A percentile compares a stretch with the other conserved stretches of the same genome.
phyloP scores from a whole-genome alignment of 1,140 invertebrate species.

The Neuroterus valhalla region DNA sequence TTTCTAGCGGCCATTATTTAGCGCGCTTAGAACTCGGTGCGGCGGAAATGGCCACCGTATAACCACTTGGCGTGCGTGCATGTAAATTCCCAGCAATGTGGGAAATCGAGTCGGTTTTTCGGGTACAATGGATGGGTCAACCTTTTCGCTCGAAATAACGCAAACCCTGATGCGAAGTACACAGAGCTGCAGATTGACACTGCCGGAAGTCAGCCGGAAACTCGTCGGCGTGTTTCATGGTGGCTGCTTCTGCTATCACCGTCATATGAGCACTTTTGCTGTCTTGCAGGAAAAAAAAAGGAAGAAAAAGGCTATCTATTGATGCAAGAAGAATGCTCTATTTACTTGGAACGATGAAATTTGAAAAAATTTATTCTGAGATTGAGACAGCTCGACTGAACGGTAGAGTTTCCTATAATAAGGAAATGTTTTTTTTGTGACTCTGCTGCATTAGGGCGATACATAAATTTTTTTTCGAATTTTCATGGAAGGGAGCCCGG shows the following conservation, averaged over 20 bases:
- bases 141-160: conserved; percentile 51
- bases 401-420: too few relatives aligned
- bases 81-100: conserved; percentile 51
- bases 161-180: conserved; percentile 28
- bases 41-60: conserved; percentile 48
- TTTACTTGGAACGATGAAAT: too few relatives aligned
- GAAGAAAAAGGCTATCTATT: too few relatives aligned
- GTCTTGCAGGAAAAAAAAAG: background rate
- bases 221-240: conserved; percentile 24
- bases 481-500: too few relatives aligned
- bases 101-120: conserved; percentile 61
- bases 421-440: too few relatives aligned
- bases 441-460: too few relatives aligned
- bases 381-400: too few relatives aligned
- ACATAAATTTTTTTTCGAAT: too few relatives aligned
- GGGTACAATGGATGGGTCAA: conserved; percentile 53
- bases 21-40: conserved; percentile 69
- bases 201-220: conserved; percentile 21
- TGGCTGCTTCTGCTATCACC: conserved; percentile 4
- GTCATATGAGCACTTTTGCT: background rate
- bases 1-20: conserved; percentile 72
- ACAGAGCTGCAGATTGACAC: conserved; percentile 18
- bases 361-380: too few relatives aligned
- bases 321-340: too few relatives aligned
- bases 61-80: conserved; percentile 1